A percentile compares a stretch with the other conserved stretches of the same genome.
Evolutionary conservation across 2,797 vertebrate species (phyloP).

Genomic region (Gymnodraco acuticeps): DNA sequence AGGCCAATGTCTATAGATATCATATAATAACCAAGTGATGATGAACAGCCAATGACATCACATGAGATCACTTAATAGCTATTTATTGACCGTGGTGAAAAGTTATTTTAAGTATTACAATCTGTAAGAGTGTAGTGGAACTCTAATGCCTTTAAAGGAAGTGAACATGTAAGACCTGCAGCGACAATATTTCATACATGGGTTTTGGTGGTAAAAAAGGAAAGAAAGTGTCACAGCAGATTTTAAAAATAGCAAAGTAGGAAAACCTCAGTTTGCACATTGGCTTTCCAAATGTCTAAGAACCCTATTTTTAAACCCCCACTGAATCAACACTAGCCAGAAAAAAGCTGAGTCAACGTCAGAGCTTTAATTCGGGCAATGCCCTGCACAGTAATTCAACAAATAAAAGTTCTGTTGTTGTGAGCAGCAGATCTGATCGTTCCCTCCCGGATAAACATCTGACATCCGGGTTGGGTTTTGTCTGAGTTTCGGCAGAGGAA

Average conservation of each 20-base stretch:
- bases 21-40: neutral
- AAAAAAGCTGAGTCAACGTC: constrained; percentile 4
- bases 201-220: neutral
- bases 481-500: constrained; percentile 1
- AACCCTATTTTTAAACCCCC: constrained; percentile 4
- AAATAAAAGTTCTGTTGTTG: constrained; percentile 35
- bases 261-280: constrained; percentile 17
- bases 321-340: constrained; percentile 27
- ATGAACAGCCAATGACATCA: neutral
- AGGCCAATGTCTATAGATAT: constrained; percentile 35
- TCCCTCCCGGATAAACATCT: constrained; percentile 28
- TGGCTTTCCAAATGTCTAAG: constrained; percentile 14
- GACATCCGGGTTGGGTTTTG: constrained; percentile 11
- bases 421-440: constrained; percentile 40
- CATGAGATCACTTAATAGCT: constrained; percentile 21
- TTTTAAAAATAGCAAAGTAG: constrained; percentile 32
- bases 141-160: constrained; percentile 7
- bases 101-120: constrained; percentile 1
- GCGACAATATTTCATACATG: neutral
- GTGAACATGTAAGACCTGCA: neutral
- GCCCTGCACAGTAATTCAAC: neutral
- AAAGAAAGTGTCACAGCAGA: neutral
- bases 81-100: constrained; percentile 20
- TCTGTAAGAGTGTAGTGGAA: neutral
- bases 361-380: constrained; percentile 75